A percentile compares a stretch with the other conserved stretches of the same genome.
Evolutionary conservation across 2,888 invertebrate species (phyloP).

Genomic region (Spisula solida): DNA sequence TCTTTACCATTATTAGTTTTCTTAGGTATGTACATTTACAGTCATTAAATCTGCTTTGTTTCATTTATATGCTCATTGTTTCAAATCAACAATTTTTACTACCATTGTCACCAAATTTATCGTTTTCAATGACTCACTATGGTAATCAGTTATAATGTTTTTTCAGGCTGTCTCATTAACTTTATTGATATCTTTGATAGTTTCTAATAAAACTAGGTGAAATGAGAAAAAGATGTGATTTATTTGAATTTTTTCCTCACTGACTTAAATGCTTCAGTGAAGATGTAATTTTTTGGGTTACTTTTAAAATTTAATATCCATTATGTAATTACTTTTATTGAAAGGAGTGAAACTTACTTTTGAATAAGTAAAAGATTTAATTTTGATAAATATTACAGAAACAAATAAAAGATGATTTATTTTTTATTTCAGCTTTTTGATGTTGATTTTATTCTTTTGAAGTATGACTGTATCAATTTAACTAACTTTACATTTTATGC

Average conservation of each 20-base stretch:
- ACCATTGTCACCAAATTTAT: constrained; percentile 16
- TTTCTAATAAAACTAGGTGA: background rate
- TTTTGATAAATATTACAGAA: background rate
- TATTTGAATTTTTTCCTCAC: background rate
- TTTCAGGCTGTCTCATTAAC: background rate
- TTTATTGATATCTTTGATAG: constrained; percentile 13
- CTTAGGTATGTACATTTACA: background rate
- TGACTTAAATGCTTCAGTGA: background rate
- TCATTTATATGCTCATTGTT: background rate
- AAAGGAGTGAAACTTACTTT: background rate
- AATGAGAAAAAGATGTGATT: background rate
- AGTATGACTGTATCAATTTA: no score
- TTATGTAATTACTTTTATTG: background rate
- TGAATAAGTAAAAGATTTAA: background rate
- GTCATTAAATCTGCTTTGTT: background rate
- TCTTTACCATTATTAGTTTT: background rate
- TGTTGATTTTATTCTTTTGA: no score
- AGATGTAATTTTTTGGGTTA: background rate
- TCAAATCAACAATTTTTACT: background rate
- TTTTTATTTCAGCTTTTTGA: no score
- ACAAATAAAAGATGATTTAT: no score
- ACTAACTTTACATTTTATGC: no score
- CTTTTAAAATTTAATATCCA: background rate
- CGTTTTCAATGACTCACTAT: background rate
- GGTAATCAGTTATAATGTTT: background rate